phyloP scores from a whole-genome alignment of 2,797 vertebrate species.

The Tokudaia muenninki region DNA sequence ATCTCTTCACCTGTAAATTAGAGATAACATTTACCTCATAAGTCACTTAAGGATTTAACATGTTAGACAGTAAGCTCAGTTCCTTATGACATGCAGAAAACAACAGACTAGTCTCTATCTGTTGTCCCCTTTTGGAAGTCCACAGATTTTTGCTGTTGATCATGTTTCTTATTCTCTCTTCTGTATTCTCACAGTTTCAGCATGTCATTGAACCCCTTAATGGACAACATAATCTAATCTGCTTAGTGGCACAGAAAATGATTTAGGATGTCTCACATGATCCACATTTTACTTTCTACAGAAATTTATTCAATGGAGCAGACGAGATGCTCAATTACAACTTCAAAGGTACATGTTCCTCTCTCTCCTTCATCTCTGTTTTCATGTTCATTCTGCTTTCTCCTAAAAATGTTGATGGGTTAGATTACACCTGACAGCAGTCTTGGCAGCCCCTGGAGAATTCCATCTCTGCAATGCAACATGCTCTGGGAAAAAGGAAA shows the following conservation, averaged over 20 bases:
- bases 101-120: neutral
- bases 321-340: constrained; percentile 63
- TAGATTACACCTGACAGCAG: constrained; percentile 76
- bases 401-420: constrained; percentile 73
- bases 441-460: constrained; percentile 72
- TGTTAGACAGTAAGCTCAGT: neutral
- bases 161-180: neutral
- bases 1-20: constrained; percentile 35
- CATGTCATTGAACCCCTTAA: neutral
- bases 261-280: neutral
- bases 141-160: neutral
- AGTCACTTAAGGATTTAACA: neutral
- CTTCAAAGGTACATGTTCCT: constrained; percentile 9
- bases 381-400: constrained; percentile 74
- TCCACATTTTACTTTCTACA: constrained; percentile 43
- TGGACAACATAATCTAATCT: constrained; percentile 2
- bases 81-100: neutral
- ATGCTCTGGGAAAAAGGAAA: constrained; percentile 53
- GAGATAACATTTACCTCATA: neutral
- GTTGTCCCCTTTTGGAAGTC: neutral
- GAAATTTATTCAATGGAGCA: constrained; percentile 53
- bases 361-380: constrained; percentile 58
- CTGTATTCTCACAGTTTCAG: neutral
- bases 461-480: constrained; percentile 57
- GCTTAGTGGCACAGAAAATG: neutral